Evolutionary conservation across 2,888 invertebrate species (phyloP).

Genomic region (Lobophora halterata): DNA sequence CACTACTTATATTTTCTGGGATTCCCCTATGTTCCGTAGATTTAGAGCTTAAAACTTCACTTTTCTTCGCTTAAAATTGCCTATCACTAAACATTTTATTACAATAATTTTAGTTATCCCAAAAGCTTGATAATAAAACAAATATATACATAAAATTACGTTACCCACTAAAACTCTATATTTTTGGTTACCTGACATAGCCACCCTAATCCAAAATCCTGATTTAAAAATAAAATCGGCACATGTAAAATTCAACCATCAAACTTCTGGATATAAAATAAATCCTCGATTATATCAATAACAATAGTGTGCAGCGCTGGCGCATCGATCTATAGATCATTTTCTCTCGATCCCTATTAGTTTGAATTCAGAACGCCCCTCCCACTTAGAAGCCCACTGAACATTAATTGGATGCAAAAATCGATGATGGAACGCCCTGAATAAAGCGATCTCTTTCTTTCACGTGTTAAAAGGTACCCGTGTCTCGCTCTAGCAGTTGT

Average conservation of each 20-base stretch:
- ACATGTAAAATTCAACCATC: constrained; percentile 67
- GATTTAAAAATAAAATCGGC: constrained; percentile 50
- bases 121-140: no score
- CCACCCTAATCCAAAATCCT: constrained; percentile 41
- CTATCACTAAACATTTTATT: no score
- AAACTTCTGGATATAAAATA: constrained; percentile 70
- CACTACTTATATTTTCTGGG: no score
- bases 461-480: constrained; percentile 19
- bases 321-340: constrained; percentile 77
- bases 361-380: constrained; percentile 64
- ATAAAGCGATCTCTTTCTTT: constrained; percentile 43
- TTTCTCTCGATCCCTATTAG: constrained; percentile 76
- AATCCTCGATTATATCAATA: constrained; percentile 71
- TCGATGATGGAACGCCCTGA: constrained; percentile 68
- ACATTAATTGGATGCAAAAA: constrained; percentile 76
- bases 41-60: no score
- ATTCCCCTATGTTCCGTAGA: no score
- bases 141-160: no score
- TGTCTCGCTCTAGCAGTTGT: constrained; percentile 43
- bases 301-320: constrained; percentile 68
- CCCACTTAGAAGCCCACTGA: constrained; percentile 76
- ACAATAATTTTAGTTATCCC: no score
- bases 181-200: constrained; percentile 29
- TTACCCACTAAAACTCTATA: background rate
- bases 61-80: no score